These are phyloP conservation scores for Helicoverpa assulta DNA, from an alignment of 2,888 invertebrate species.

Conservation along the genomic window DNA sequence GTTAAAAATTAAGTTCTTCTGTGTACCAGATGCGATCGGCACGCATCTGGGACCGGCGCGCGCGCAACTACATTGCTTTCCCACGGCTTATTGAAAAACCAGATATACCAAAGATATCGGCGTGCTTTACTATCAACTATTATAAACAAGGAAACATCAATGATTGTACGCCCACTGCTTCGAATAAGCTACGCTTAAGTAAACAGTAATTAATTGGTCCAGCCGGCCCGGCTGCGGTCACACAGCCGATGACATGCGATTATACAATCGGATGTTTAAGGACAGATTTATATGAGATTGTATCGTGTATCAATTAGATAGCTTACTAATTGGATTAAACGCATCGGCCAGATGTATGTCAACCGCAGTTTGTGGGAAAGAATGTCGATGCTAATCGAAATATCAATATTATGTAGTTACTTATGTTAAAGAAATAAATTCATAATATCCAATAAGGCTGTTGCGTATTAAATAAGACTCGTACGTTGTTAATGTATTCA, in stretches of 20 bases:
- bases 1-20: constrained; percentile 80
- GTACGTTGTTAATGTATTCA: constrained; percentile 53
- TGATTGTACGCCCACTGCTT: constrained; percentile 69
- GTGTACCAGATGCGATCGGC: constrained; percentile 76
- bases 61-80: constrained; percentile 78
- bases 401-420: constrained; percentile 30
- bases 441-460: constrained; percentile 36
- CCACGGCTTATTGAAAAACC: constrained; percentile 82
- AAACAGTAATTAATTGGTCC: constrained; percentile 71
- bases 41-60: constrained; percentile 65
- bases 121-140: constrained; percentile 70
- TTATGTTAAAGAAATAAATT: constrained; percentile 35
- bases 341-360: constrained; percentile 39
- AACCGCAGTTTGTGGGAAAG: constrained; percentile 50
- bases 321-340: constrained; percentile 63
- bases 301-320: constrained; percentile 63
- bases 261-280: constrained; percentile 61
- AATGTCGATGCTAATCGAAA: constrained; percentile 49
- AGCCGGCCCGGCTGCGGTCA: constrained; percentile 36
- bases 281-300: constrained; percentile 65
- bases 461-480: constrained; percentile 46
- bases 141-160: constrained; percentile 75
- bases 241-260: constrained; percentile 54
- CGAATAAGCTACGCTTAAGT: constrained; percentile 59
- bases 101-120: constrained; percentile 70